These are phyloP conservation scores for Drosophila chauvacae DNA, from an alignment of 1,140 invertebrate species.

Conservation along the genomic window DNA sequence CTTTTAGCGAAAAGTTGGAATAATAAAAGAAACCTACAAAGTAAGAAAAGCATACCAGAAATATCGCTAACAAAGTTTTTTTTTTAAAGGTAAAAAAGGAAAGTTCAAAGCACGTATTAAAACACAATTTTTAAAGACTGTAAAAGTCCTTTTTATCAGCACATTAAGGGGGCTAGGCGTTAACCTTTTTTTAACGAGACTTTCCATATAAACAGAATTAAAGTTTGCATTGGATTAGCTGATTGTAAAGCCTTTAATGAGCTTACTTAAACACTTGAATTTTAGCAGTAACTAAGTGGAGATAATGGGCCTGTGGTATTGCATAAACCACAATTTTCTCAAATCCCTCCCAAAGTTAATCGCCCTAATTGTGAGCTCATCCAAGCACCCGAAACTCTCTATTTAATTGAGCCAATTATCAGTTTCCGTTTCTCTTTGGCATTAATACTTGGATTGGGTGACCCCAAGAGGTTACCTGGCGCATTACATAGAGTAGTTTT, in stretches of 20 bases:
- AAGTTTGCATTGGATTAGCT: constrained; percentile 13
- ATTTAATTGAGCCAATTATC: constrained; percentile 46
- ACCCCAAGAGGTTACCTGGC: constrained; percentile 32
- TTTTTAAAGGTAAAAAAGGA: neutral
- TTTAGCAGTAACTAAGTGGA: constrained; percentile 22
- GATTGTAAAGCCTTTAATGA: constrained; percentile 11
- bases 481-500: constrained; percentile 30
- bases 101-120: neutral
- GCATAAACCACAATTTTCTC: neutral
- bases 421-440: constrained; percentile 18
- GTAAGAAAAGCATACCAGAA: neutral
- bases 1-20: neutral
- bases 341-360: constrained; percentile 11
- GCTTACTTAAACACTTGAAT: constrained; percentile 1
- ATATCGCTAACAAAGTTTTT: neutral
- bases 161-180: neutral
- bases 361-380: constrained; percentile 38
- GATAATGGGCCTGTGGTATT: constrained; percentile 5
- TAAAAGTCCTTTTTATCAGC: constrained; percentile 1
- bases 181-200: constrained; percentile 1
- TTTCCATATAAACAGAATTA: neutral
- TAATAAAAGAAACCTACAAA: neutral
- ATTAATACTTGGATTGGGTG: neutral
- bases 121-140: neutral
- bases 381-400: constrained; percentile 19